Evolutionary conservation across 2,888 invertebrate genomes (phyloP).

Genomic region (Ligdia adustata): DNA sequence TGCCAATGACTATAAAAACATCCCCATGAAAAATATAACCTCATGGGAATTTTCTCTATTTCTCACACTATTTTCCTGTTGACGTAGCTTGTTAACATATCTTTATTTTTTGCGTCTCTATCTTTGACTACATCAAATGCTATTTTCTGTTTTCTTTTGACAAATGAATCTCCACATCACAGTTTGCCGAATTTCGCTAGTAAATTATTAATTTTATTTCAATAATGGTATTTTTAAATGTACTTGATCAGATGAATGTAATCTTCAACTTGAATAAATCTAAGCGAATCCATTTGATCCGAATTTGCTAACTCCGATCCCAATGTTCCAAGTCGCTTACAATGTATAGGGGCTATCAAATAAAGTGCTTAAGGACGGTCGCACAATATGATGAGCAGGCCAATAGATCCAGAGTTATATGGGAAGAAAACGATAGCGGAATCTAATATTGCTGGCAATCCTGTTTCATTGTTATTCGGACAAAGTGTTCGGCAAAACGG

Average conservation of each 20-base stretch:
- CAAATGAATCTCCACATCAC: too few species aligned
- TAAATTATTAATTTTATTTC: too few species aligned
- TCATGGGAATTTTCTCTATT: constrained; percentile 11
- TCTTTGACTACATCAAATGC: constrained; percentile 5
- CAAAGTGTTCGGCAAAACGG: constrained; percentile 9
- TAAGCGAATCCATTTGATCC: constrained; percentile 8
- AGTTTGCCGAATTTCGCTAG: too few species aligned
- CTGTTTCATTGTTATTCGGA: constrained; percentile 19
- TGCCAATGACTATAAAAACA: constrained; percentile 13
- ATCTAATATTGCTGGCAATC: constrained; percentile 19
- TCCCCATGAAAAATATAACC: constrained; percentile 7
- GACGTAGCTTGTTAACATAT: constrained; percentile 14
- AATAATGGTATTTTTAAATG: too few species aligned
- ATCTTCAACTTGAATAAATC: too few species aligned
- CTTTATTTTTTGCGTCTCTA: constrained; percentile 14
- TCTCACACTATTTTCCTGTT: constrained; percentile 20
- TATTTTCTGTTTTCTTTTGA: background rate
- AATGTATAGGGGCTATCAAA: constrained; percentile 42
- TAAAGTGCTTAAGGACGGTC: constrained; percentile 49
- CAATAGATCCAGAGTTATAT: constrained; percentile 14
- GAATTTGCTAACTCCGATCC: constrained; percentile 24
- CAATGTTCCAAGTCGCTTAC: constrained; percentile 19
- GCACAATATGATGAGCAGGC: constrained; percentile 34
- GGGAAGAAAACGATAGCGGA: constrained; percentile 25
- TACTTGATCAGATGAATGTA: too few species aligned